A percentile compares a stretch with the other conserved stretches of the same genome.
Conservation (phyloP, 1,140 invertebrate species). For the Dendroctonus valens region DNA sequence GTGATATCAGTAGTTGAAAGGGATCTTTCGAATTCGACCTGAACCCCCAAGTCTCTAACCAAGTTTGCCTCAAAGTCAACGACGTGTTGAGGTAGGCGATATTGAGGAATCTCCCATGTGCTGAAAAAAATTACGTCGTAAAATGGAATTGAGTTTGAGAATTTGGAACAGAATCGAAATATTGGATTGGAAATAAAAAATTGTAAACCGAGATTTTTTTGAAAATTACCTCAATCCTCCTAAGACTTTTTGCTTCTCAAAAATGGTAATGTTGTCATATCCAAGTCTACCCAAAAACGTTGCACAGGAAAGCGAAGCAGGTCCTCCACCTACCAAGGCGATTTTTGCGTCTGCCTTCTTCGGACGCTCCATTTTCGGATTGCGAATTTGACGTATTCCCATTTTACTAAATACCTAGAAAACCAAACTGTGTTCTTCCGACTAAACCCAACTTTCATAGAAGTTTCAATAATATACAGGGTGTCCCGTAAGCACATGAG, state of each 20-base stretch:
- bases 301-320: slow-evolving; percentile 95
- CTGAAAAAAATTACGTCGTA: no score
- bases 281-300: slow-evolving; percentile 92
- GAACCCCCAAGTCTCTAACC: slow-evolving; percentile 89
- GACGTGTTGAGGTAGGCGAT: slow-evolving; percentile 87
- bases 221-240: slow-evolving; percentile 79
- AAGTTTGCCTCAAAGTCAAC: slow-evolving; percentile 93
- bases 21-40: slow-evolving; percentile 67
- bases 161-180: no score
- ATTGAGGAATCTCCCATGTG: slow-evolving; percentile 95
- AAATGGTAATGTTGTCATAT: slow-evolving; percentile 89
- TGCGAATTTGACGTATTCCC: slow-evolving; percentile 82
- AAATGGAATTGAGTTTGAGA: no score
- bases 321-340: slow-evolving; percentile 90
- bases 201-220: no score
- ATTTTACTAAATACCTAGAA: slow-evolving; percentile 87
- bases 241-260: slow-evolving; percentile 84
- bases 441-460: neutral
- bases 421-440: slow-evolving; percentile 24
- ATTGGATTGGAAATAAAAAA: no score
- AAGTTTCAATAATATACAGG: slow-evolving; percentile 7
- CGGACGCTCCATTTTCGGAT: slow-evolving; percentile 62
- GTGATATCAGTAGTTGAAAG: slow-evolving; percentile 70
- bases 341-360: slow-evolving; percentile 73
- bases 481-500: no score